phyloP scores from a whole-genome alignment of 2,113 vertebrate genomes.

The Gymnarchus niloticus region DNA sequence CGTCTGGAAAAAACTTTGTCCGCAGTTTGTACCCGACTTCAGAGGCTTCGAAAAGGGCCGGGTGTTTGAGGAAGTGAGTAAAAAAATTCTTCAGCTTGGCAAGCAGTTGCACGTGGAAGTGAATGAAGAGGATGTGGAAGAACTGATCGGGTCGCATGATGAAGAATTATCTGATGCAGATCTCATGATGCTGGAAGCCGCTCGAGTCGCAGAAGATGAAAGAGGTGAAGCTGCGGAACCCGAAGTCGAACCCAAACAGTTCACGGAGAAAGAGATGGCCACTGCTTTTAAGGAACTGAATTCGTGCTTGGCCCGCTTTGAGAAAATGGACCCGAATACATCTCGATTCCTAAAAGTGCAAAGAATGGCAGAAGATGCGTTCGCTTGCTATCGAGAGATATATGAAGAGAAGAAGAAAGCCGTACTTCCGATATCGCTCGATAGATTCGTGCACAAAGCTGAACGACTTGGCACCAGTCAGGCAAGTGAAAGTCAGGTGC shows the following conservation, averaged over 20 bases:
- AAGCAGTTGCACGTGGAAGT: neutral
- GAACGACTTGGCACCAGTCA: too few species aligned
- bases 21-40: neutral
- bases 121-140: neutral
- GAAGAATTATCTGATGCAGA: neutral
- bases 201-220: neutral
- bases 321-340: neutral
- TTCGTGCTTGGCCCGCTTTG: neutral
- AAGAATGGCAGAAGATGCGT: conserved; percentile 1
- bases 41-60: neutral
- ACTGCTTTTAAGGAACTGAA: neutral
- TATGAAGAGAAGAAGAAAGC: neutral
- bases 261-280: neutral
- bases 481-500: too few species aligned
- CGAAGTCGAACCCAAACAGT: neutral
- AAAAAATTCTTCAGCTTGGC: neutral
- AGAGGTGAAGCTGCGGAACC: neutral
- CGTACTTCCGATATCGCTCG: too few species aligned
- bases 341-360: conserved; percentile 1
- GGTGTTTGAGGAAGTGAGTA: neutral
- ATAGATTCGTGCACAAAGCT: too few species aligned
- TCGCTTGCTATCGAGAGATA: neutral
- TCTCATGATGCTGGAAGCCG: neutral
- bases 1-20: neutral
- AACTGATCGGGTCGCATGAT: neutral